phyloP scores from a whole-genome alignment of 2,113 vertebrate species.

The Sisor rabdophorus region DNA sequence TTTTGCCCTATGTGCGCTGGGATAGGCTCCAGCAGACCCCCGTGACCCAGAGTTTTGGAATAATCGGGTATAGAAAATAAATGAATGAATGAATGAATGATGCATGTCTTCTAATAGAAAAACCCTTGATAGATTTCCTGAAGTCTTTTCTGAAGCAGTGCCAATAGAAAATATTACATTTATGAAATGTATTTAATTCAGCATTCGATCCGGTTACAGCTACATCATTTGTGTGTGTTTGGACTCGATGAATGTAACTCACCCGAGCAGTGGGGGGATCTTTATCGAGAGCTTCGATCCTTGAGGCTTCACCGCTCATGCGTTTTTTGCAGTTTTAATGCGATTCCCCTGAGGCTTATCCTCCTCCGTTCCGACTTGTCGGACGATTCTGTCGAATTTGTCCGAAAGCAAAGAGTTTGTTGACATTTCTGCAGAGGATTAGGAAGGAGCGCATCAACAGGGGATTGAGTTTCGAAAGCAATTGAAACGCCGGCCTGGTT shows the following conservation, averaged over 20 bases:
- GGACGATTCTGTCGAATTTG: slow-evolving; percentile 13
- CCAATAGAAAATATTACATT: not conserved
- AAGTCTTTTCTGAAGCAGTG: not conserved
- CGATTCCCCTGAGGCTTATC: not conserved
- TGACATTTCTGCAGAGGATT: slow-evolving; percentile 8
- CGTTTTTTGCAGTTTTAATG: not conserved
- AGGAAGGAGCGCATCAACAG: not conserved
- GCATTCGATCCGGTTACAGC: not conserved
- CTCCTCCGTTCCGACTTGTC: slow-evolving; percentile 50
- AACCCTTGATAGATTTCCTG: not conserved
- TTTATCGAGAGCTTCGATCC: too few relatives aligned
- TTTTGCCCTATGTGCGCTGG: too few relatives aligned
- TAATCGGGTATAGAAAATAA: too few relatives aligned
- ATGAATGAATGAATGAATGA: too few relatives aligned
- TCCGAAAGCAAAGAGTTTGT: slow-evolving; percentile 6
- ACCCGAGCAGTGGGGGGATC: not conserved
- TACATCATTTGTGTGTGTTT: not conserved
- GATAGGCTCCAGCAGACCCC: too few relatives aligned
- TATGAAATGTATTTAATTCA: not conserved
- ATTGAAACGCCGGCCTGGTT: not conserved
- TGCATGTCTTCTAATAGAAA: too few relatives aligned
- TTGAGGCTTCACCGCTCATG: not conserved
- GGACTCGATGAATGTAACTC: not conserved
- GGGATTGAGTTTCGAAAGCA: not conserved
- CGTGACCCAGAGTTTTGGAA: too few relatives aligned